Percentiles rank a stretch among this genome's conserved stretches.
Evolutionary conservation across 2,797 vertebrate genomes (phyloP).

Genomic region (Lates japonicus): DNA sequence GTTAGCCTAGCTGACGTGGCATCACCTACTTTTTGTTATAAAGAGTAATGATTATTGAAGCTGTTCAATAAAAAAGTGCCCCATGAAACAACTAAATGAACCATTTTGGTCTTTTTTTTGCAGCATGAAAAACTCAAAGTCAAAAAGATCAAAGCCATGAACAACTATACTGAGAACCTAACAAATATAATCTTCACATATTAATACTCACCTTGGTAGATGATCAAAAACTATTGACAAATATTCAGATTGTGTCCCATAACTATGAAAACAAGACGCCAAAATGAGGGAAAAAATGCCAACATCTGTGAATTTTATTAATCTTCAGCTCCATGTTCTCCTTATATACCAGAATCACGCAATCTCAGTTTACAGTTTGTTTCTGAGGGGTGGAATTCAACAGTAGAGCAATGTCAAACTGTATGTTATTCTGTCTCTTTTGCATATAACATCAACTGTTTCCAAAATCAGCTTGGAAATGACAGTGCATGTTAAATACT

Average conservation of each 20-base stretch:
- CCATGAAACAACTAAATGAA: conserved; percentile 70
- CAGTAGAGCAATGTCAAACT: conserved; percentile 76
- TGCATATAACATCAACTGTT: conserved; percentile 83
- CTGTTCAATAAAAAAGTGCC: conserved; percentile 85
- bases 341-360: conserved; percentile 79
- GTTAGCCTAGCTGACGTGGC: conserved; percentile 73
- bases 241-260: not conserved
- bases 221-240: not conserved
- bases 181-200: not conserved
- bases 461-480: conserved; percentile 71
- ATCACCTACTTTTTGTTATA: conserved; percentile 82
- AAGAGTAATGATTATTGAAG: conserved; percentile 80
- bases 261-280: conserved; percentile 39
- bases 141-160: not conserved
- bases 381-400: conserved; percentile 81
- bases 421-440: conserved; percentile 67
- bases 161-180: not conserved
- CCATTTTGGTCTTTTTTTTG: conserved; percentile 43
- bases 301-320: conserved; percentile 90
- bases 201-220: not conserved
- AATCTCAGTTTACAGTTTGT: conserved; percentile 79
- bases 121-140: conserved; percentile 1
- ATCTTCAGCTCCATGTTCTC: conserved; percentile 83
- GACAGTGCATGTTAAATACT: conserved; percentile 80
- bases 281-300: conserved; percentile 69